Evolutionary conservation across 2,113 vertebrate species (phyloP).

Genomic region (Benthochromis sp.): DNA sequence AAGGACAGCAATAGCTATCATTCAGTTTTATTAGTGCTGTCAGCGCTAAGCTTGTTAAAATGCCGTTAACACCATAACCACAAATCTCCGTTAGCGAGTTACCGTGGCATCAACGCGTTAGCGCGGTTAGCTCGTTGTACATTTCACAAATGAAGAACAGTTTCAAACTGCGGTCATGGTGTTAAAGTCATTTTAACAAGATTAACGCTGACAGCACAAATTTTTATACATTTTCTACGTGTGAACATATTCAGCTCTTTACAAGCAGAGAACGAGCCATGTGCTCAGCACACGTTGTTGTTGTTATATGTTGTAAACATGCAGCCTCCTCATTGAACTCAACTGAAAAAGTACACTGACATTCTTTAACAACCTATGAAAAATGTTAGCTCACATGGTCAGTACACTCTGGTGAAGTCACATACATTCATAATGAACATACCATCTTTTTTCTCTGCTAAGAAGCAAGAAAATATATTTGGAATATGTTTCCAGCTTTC

Average conservation of each 20-base stretch:
- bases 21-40: not conserved
- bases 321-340: not conserved
- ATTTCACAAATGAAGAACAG: not conserved
- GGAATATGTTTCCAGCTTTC: not conserved
- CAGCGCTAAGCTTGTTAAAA: not conserved
- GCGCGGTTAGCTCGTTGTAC: not conserved
- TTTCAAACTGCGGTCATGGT: not conserved
- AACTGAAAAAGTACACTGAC: not conserved
- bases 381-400: not conserved
- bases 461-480: not conserved
- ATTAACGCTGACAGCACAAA: not conserved
- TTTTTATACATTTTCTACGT: not conserved
- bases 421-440: not conserved
- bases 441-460: not conserved
- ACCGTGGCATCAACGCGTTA: not conserved
- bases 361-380: not conserved
- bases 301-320: not conserved
- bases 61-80: rapidly evolving
- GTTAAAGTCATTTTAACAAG: not conserved
- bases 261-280: not conserved
- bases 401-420: not conserved
- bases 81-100: not conserved
- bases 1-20: not conserved
- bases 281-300: not conserved
- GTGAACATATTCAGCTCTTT: not conserved